Base-by-base conservation (phyloP, 2,113 vertebrate species). In the Sula dactylatra region DNA sequence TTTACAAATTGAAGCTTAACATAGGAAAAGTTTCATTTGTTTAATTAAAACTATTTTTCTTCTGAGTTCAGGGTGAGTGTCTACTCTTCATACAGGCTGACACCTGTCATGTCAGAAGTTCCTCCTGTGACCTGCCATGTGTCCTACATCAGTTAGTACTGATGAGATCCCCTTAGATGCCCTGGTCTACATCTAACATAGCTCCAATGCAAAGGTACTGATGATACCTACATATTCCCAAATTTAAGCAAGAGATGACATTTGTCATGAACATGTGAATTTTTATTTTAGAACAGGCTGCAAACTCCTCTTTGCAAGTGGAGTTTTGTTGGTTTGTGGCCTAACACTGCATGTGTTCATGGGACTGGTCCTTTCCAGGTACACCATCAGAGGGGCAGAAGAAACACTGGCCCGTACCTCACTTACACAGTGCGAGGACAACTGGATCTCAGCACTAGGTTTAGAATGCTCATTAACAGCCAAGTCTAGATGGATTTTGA, bases 391-490 rank as follows among this genome's bases (percentile, higher is more conserved):
- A 45, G 17, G 7, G 7, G 13, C 20, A 67, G 50, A 67, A 22
- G 69, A 82, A 84, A 45, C 11, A 24, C 7, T 2, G 1, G 58
- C 32, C 59, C 2, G 0, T 19, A 24, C 55, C 31, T 78, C 83
- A 5, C 17, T 54, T 15, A 9, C 3, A 3, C 16, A 16, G 16
- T 0, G 4, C 0, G 0, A 82, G 55, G 40, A 56, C 45, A 62
- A 71, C 13, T 27, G 20, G 10, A 49, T 66, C 36, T 69, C 81
- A 58, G 8, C 16, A 6, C 26, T 7, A 31, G 11, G 29, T 52
- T 69, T 47, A 52, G 74, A 84, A 72, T 29, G 34, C 49, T 71
- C 5, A 2, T 66, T 58, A 26, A 27, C 31, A 84, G 50, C 32
- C 26, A 58, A 62, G 12, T 12, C n/a, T n/a, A 59, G 50, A 83